phyloP scores from a whole-genome alignment of 1,140 invertebrate genomes.

The Drosophila ambigua region DNA sequence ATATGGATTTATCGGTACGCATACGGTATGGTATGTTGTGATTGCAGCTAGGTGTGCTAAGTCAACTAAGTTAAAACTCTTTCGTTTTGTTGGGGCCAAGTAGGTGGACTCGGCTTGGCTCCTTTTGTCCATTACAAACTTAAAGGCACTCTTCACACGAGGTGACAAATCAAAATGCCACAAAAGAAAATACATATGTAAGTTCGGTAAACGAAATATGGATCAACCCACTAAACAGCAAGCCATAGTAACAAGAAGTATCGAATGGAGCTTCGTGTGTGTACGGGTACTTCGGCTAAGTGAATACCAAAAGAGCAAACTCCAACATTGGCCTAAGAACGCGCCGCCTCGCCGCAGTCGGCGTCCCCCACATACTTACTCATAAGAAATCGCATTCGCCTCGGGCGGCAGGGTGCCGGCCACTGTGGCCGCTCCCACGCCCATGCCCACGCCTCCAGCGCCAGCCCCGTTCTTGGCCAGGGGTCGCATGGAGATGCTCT shows the following conservation, averaged over 20 bases:
- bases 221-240: conserved; percentile 77
- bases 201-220: conserved; percentile 44
- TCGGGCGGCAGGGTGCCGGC: conserved; percentile 66
- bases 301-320: conserved; percentile 45
- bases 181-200: conserved; percentile 49
- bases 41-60: conserved; percentile 64
- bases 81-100: conserved; percentile 39
- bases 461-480: conserved; percentile 84
- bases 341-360: neutral
- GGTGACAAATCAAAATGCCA: conserved; percentile 65
- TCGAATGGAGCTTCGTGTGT: conserved; percentile 39
- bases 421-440: conserved; percentile 37
- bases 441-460: conserved; percentile 2
- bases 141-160: conserved; percentile 70
- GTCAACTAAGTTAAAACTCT: conserved; percentile 56
- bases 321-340: conserved; percentile 28
- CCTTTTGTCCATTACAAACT: conserved; percentile 82
- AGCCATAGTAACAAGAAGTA: conserved; percentile 70
- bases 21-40: conserved; percentile 29
- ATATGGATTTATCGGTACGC: conserved; percentile 20
- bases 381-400: conserved; percentile 75
- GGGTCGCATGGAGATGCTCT: conserved; percentile 91
- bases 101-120: conserved; percentile 51
- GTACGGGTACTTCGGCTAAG: conserved; percentile 28
- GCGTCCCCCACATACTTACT: conserved; percentile 66